Evolutionary conservation across 2,888 invertebrate genomes (phyloP), one percentile per base, ranked within the genome.

Genomic region (Thera britannica): DNA sequence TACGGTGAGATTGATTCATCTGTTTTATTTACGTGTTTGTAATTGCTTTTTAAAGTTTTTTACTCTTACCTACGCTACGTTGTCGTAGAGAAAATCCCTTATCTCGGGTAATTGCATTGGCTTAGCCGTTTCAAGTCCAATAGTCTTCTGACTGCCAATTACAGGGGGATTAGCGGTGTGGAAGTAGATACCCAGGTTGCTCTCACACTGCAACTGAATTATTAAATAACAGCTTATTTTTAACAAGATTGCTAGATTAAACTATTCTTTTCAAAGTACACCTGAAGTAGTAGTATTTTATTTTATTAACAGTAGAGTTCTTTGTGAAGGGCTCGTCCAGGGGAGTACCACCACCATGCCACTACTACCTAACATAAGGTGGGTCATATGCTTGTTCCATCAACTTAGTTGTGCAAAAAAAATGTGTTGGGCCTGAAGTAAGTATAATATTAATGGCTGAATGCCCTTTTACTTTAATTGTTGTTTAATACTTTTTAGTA

Each of bases 101-200:
- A 85, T 87, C 80, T 77, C 67, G 75, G 71, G 82, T 90, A 91
- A 92, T 92, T 89, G 86, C 89, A 86, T 88, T 86, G 86, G 87
- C 84, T 86, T 83, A 78, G 83, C 86, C 87, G 81, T 87, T 90
- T 93, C 93, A 85, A 88, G 87, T 91, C 90, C 90, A 91, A 92
- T 93, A 88, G 88, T 87, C 88, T 89, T 92, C 90, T 86, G 84
- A 83, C 89, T 90, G 88, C 87, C 90, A 92, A 93, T 93, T 93
- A 92, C 85, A 82, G 83, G 76, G 73, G 89, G 90, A 92, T 93
- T 93, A 93, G 88, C 82, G 81, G 58, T 65, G 84, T 77, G 72
- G 75, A 79, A 79, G 73, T 72, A 77, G 79, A 81, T 81, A 73
- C 78, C 74, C 78, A 75, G 78, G 74, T 78, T 81, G 82, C 86